Conservation (phyloP, 92 coral and sea anemone genomes). For the Micromussa lordhowensis region DNA sequence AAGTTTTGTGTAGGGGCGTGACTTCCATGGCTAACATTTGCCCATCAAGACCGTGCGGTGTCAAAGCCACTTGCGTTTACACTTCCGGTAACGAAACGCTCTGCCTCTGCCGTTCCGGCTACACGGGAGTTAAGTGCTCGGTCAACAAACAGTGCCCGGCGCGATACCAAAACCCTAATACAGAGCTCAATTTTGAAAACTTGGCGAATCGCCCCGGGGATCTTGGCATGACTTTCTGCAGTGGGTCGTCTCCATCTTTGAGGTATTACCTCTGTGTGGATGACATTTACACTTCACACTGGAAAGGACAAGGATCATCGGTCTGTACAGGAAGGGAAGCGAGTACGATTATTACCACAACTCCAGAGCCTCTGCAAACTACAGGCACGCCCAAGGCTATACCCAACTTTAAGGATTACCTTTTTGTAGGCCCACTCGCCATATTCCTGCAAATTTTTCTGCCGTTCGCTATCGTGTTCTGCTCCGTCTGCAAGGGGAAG, state of each 20-base stretch:
- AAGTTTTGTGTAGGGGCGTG: conserved; percentile 69
- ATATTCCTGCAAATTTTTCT: conserved; percentile 35
- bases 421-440: conserved; percentile 16
- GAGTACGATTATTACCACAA: background rate
- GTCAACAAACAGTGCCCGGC: conserved; percentile 45
- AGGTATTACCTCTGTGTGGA: conserved; percentile 64
- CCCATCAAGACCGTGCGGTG: conserved; percentile 56
- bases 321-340: background rate
- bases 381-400: background rate
- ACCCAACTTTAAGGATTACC: conserved; percentile 53
- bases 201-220: conserved; percentile 55
- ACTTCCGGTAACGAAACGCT: conserved; percentile 83
- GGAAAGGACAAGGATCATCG: conserved; percentile 37
- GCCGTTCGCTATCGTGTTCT: conserved; percentile 20
- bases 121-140: conserved; percentile 58
- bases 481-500: conserved; percentile 4
- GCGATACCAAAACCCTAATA: conserved; percentile 9
- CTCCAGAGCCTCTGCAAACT: background rate
- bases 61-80: conserved; percentile 57
- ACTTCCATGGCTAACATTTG: conserved; percentile 56
- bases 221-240: conserved; percentile 64
- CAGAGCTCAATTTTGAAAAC: conserved; percentile 4
- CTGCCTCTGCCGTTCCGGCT: conserved; percentile 64
- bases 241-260: conserved; percentile 38
- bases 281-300: conserved; percentile 1